A percentile compares a stretch with the other conserved stretches of the same genome.
These are phyloP conservation scores for Acanthaster planci DNA, from an alignment of 35 echinoderm and acorn worm genomes.

Conservation along the genomic window DNA sequence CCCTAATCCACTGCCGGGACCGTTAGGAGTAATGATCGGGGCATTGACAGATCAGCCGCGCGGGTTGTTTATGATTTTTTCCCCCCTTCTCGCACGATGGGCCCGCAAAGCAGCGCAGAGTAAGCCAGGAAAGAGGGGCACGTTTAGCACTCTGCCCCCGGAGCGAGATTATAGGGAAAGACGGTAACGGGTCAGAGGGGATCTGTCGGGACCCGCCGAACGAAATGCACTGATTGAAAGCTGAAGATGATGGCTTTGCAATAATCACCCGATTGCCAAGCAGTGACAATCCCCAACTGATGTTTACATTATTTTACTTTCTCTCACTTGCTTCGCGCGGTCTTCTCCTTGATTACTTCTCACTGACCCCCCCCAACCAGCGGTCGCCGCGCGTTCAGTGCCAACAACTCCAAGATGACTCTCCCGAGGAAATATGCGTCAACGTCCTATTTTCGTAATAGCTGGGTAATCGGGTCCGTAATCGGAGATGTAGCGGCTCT, in stretches of 20 bases:
- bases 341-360: not conserved
- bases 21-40: constrained; percentile 3
- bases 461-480: constrained; percentile 27
- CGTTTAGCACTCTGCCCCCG: not conserved
- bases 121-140: not conserved
- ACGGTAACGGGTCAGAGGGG: constrained; percentile 1
- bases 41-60: constrained; percentile 3
- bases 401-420: not conserved
- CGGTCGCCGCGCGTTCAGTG: not conserved
- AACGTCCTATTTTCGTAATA: constrained; percentile 34
- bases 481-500: constrained; percentile 19
- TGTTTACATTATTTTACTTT: constrained; percentile 37
- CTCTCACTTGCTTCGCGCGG: not conserved
- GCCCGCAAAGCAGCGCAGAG: not conserved
- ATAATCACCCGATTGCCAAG: constrained; percentile 13
- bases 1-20: not conserved
- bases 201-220: not conserved
- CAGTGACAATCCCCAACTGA: constrained; percentile 33
- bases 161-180: constrained; percentile 2
- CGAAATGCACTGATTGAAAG: constrained; percentile 23
- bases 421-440: constrained; percentile 12
- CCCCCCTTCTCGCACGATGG: too few species aligned
- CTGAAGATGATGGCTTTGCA: constrained; percentile 22
- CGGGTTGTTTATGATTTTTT: constrained; percentile 16
- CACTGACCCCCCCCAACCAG: not conserved